Evolutionary conservation across 2,888 invertebrate species (phyloP).

Genomic region (Morpho helenor): DNA sequence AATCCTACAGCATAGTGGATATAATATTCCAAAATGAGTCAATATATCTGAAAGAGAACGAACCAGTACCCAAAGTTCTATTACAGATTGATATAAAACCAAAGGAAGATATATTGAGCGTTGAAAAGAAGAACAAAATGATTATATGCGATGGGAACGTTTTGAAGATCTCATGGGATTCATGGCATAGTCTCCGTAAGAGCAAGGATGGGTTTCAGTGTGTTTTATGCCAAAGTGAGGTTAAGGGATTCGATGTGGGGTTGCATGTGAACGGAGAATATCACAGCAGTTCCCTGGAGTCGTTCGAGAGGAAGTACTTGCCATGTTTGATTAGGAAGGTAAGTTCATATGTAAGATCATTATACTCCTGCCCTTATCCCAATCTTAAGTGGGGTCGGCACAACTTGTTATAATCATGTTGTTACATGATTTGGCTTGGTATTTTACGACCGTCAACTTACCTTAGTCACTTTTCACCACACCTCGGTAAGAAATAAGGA

Average conservation of each 20-base stretch:
- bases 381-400: too few relatives aligned
- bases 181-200: slow-evolving; percentile 29
- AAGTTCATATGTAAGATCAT: neutral
- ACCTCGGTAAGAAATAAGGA: too few relatives aligned
- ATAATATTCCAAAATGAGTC: slow-evolving; percentile 25
- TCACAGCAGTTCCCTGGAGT: slow-evolving; percentile 21
- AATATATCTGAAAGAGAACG: slow-evolving; percentile 20
- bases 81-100: slow-evolving; percentile 9
- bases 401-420: too few relatives aligned
- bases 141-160: slow-evolving; percentile 21
- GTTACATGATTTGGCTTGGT: too few relatives aligned
- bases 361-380: too few relatives aligned
- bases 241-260: slow-evolving; percentile 19
- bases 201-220: slow-evolving; percentile 18
- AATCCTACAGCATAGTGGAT: slow-evolving; percentile 17
- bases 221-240: slow-evolving; percentile 22
- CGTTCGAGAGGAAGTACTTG: slow-evolving; percentile 21
- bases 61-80: slow-evolving; percentile 21
- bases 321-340: slow-evolving; percentile 33
- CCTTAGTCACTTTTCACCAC: too few relatives aligned
- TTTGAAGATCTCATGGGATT: slow-evolving; percentile 30
- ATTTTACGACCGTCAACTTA: too few relatives aligned
- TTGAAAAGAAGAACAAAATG: slow-evolving; percentile 27
- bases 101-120: neutral
- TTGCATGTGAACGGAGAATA: slow-evolving; percentile 17